A percentile compares a stretch with the other conserved stretches of the same genome.
Evolutionary conservation across 2,113 vertebrate genomes (phyloP).

Genomic region (Salvelinus namaycush): DNA sequence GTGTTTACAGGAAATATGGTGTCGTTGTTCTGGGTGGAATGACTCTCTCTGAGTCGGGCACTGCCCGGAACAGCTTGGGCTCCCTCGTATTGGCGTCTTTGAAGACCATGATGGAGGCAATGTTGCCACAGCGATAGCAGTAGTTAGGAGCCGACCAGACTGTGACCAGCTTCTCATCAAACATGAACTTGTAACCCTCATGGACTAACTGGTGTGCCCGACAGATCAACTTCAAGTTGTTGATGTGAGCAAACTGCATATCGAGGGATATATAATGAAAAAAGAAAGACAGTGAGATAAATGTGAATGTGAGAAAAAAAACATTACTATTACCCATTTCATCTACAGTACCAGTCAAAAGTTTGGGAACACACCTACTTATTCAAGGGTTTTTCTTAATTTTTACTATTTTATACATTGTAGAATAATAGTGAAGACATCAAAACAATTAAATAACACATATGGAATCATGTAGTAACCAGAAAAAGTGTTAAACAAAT

Average conservation of each 20-base stretch:
- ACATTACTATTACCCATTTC: too few relatives aligned
- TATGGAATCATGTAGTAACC: too few relatives aligned
- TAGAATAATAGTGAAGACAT: too few relatives aligned
- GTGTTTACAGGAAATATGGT: slow-evolving; percentile 91
- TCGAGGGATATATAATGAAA: too few relatives aligned
- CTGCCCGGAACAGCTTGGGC: slow-evolving; percentile 94
- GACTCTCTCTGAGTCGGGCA: slow-evolving; percentile 88
- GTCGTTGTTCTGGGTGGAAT: slow-evolving; percentile 95
- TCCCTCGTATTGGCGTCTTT: slow-evolving; percentile 95
- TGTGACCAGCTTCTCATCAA: slow-evolving; percentile 95
- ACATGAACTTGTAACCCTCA: slow-evolving; percentile 99
- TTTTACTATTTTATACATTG: too few relatives aligned
- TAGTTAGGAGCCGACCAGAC: slow-evolving; percentile 99
- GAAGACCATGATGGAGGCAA: slow-evolving; percentile 98
- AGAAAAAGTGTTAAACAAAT: too few relatives aligned
- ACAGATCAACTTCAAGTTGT: slow-evolving; percentile 98
- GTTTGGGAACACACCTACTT: too few relatives aligned
- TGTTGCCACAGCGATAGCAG: slow-evolving; percentile 98
- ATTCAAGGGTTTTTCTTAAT: too few relatives aligned
- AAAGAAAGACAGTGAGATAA: too few relatives aligned
- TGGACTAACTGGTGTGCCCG: slow-evolving; percentile 95
- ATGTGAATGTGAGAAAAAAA: too few relatives aligned
- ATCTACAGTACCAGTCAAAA: too few relatives aligned
- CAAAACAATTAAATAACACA: too few relatives aligned
- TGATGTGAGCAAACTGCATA: slow-evolving; percentile 95